A percentile compares a stretch with the other conserved stretches of the same genome.
These are phyloP conservation scores for Pseudomyrmex concolor DNA, from an alignment of 1,140 invertebrate species.

Conservation along the genomic window DNA sequence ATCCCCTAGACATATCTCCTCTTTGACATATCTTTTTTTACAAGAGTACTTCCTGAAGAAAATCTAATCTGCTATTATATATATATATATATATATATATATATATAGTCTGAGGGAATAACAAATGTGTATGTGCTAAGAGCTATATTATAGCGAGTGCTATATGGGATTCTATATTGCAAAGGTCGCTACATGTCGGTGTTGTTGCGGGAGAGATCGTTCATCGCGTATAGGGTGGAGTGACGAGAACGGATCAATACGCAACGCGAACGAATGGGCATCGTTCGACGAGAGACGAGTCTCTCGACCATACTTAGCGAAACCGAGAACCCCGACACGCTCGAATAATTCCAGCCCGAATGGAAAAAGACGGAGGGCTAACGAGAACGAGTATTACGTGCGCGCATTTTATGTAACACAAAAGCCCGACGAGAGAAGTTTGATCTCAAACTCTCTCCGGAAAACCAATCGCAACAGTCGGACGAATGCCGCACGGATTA, in stretches of 20 bases:
- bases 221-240: slow-evolving; percentile 63
- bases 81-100: too few relatives aligned
- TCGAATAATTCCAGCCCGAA: slow-evolving; percentile 10
- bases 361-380: neutral
- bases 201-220: slow-evolving; percentile 53
- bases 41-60: slow-evolving; percentile 7
- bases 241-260: slow-evolving; percentile 70
- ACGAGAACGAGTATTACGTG: neutral
- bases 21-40: neutral
- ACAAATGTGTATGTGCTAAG: slow-evolving; percentile 1
- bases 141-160: neutral
- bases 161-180: neutral
- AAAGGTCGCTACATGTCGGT: neutral
- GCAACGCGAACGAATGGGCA: slow-evolving; percentile 60
- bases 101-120: slow-evolving; percentile 2
- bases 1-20: too few relatives aligned
- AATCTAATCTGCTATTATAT: neutral
- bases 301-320: slow-evolving; percentile 23
- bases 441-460: too few relatives aligned
- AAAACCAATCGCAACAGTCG: neutral
- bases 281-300: slow-evolving; percentile 51
- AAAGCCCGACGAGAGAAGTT: too few relatives aligned
- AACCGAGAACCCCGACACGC: slow-evolving; percentile 3
- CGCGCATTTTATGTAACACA: slow-evolving; percentile 11
- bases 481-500: neutral